Evolutionary conservation across 2,888 invertebrate genomes (phyloP), one percentile per base, ranked within the genome.

Genomic region (Automeris io): DNA sequence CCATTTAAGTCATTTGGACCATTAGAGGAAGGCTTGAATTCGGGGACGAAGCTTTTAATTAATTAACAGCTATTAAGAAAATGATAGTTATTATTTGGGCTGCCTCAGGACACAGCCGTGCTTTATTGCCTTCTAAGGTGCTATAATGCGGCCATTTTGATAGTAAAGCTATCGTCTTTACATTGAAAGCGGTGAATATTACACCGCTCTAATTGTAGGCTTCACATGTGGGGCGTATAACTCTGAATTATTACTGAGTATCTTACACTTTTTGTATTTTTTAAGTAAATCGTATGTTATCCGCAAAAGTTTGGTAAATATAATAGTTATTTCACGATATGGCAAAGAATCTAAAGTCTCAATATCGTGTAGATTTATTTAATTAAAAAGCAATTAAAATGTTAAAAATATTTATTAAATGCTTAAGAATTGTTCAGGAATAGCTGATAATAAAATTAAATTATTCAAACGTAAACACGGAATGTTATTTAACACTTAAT

Each of bases 21-120:
- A 75, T 80, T 76, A 77, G 68, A 54, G 51, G 57, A 68, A 69
- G 67, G 69, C 64, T 72, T 61, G 61, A 67, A 63, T 75, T 77
- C 67, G 65, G 59, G 62, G 66, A 65, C 52, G 67, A 51, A 65
- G 51, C 63, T 66, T 71, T 66, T 72, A 73, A 81, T 81, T 79
- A 80, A 79, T 82, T 77, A 76, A 74, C 56, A 53, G 65, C 72
- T 68, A 74, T 77, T 72, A 77, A 61, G 49, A 45, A 66, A 78
- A 76, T 72, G 62, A 67, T 72, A 64, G 68, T 70, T 68, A 74
- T 76, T 72, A 73, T 54, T 49, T 45, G 55, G 53, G 56, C 57
- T 51, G 61, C 51, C 55, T 41, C 49, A 58, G 55, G 60, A 66
- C 55, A 42, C 16, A 44, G 35, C 45, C 49, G 47, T 55, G 51